Base-by-base conservation (phyloP, 2,113 vertebrate genomes). In the Stomatorhinus ivindoensis region DNA sequence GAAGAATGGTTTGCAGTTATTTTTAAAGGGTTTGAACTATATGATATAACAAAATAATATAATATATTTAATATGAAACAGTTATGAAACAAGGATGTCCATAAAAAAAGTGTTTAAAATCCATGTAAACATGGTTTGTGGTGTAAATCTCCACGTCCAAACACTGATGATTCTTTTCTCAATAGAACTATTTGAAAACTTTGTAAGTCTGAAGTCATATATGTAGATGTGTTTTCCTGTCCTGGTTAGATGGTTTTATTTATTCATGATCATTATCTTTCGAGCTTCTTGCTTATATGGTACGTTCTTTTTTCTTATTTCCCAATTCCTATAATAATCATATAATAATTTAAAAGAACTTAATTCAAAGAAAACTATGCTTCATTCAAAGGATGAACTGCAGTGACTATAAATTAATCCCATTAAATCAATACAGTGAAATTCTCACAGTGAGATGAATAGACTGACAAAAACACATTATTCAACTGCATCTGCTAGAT, bases 1-100 rank as follows among this genome's bases (percentile, higher is more conserved):
- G 51, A 92, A 46, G 6, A 89, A 82, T 44, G 92, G 93, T 91
- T 87, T 53, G 87, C 51, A 90, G 42, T 90, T 90, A 58, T 46
- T 91, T 53, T 86, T 13, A 88, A 39, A 87, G 73, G 2, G 88
- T 48, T 82, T 42, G n/a, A 42, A 17, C 5, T 82, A 21, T 83
- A 39, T 76, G 69, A 76, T 17, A 15, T 15, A 76, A 35, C n/a
- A 73, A 76, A 31, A 35, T 35, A 76, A 76, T 27, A 27, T 27
- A 27, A 65, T 1, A 7, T 27, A 65, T 27, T 27, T 65, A 27
- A 65, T 61, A 39, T 76, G 31, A 76, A 73, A 17, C 65, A 73
- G 3, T 35, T 15, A 27, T 73, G 27, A 31, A 73, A 65, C n/a
- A 65, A 76, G 31, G 31, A 76, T 76, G 31, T 39, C 31, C 4